Percentiles rank a stretch among this genome's conserved stretches.
These are phyloP conservation scores for Orchesella flavescens DNA, from an alignment of 2,888 invertebrate genomes.

Conservation along the genomic window DNA sequence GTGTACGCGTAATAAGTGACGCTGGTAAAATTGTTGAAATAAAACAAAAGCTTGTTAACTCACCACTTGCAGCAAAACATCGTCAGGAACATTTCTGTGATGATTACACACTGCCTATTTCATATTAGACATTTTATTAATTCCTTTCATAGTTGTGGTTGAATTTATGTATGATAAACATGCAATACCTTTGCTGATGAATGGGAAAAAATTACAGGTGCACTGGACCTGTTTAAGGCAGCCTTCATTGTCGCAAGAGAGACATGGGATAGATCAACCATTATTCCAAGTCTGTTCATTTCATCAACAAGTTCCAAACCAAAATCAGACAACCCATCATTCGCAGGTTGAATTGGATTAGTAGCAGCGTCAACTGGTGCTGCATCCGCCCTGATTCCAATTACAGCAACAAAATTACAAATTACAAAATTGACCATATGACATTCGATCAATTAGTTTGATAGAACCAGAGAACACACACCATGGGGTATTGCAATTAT, in stretches of 20 bases:
- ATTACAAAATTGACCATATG: not conserved
- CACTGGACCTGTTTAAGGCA: slow-evolving; percentile 78
- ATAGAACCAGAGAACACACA: slow-evolving; percentile 73
- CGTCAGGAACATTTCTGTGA: no score
- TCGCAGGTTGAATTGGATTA: slow-evolving; percentile 51
- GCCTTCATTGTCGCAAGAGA: slow-evolving; percentile 80
- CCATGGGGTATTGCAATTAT: slow-evolving; percentile 94
- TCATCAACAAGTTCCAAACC: slow-evolving; percentile 74
- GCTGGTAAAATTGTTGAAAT: no score
- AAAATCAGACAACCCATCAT: slow-evolving; percentile 66
- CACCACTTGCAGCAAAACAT: no score
- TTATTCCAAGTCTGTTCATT: slow-evolving; percentile 82
- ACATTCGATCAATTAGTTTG: no score
- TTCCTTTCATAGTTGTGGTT: no score
- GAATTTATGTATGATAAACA: no score
- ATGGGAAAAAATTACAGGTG: slow-evolving; percentile 75
- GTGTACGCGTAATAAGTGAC: no score
- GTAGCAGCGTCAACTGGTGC: slow-evolving; percentile 63
- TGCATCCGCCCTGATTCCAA: slow-evolving; percentile 60
- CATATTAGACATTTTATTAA: no score
- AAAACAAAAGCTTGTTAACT: no score
- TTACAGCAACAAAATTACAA: not conserved
- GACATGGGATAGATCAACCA: slow-evolving; percentile 81
- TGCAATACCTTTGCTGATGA: slow-evolving; percentile 76
- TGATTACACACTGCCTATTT: no score